Base-by-base conservation (phyloP, 2,888 invertebrate genomes). In the Mimas tiliae region DNA sequence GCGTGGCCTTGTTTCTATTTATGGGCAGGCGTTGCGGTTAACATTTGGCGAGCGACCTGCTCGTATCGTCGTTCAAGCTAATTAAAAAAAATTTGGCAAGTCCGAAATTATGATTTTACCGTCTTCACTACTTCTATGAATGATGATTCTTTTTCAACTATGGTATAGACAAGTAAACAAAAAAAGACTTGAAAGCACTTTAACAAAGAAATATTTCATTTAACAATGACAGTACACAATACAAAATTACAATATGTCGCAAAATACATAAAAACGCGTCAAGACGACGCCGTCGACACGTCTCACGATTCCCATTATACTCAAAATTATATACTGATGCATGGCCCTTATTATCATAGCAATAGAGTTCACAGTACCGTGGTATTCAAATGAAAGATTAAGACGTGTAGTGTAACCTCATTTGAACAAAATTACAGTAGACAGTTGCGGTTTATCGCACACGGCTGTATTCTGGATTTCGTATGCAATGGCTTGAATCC, bases 401-500 rank as follows among this genome's bases (percentile, higher is more conserved):
- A 74, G 72, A 67, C 70, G 74, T 72, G 72, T 73, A 71, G 70
- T 66, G 69, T 73, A 73, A 74, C 72, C 71, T 72, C 69, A 70
- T 71, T 71, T 67, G 72, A 68, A 50, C 67, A 51, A 69, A 77
- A 77, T 77, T 77, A 67, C 73, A 70, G 71, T 67, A 69, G 71
- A 69, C 71, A 68, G 69, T 73, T 78, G 77, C 69, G 77, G 77
- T 78, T 75, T 72, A 27, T 33, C 38, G 34, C 6, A 21, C 51
- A 70, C 67, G 74, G 79, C 68, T 70, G 75, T 84, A 84, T 84
- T 85, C 81, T 83, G 79, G 65, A 70, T 66, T 69, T 72, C 68
- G 62, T 14, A 55, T 12, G 38, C 38, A 38, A 38, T 38, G 16
- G 11, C 16, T 38, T 62, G 38, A 48, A 6, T 33, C 1, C 7